Conservation (phyloP, 2,888 invertebrate genomes). For the Tiphia femorata region DNA sequence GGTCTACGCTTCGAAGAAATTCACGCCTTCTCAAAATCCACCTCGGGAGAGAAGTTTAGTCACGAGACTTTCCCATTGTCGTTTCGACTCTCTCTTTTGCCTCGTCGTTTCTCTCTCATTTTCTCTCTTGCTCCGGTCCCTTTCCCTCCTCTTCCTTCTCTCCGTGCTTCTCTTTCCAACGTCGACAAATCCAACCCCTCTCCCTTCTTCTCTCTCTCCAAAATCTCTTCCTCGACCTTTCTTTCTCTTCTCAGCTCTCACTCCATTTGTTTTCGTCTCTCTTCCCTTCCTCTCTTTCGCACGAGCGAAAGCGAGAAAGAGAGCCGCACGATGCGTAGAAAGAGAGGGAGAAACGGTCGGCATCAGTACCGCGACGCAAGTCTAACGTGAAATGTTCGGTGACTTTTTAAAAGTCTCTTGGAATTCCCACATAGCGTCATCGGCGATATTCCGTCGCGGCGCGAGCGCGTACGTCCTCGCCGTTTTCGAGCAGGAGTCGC, state of each 20-base stretch:
- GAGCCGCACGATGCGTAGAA: too few relatives aligned
- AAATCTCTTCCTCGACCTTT: too few relatives aligned
- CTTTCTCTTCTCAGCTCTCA: too few relatives aligned
- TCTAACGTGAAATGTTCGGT: constrained; percentile 8
- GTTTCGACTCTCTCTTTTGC: not conserved
- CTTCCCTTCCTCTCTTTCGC: not conserved
- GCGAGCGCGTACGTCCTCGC: constrained; percentile 15
- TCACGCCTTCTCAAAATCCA: not conserved
- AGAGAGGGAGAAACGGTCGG: too few relatives aligned
- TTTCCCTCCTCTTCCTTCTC: not conserved
- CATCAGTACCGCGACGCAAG: not conserved
- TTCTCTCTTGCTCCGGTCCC: not conserved
- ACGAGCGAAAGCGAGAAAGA: not conserved
- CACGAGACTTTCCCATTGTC: constrained; percentile 11
- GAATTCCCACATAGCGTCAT: constrained; percentile 52
- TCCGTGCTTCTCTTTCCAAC: too few relatives aligned
- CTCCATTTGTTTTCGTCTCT: too few relatives aligned
- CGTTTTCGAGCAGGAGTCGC: not conserved
- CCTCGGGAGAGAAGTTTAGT: constrained; percentile 17
- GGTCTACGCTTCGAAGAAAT: constrained; percentile 9
- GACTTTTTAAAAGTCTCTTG: constrained; percentile 32
- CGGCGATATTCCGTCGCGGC: constrained; percentile 24
- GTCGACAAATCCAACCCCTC: too few relatives aligned
- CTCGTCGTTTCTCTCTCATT: not conserved
- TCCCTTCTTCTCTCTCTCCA: not conserved